Percentiles rank a stretch among this genome's conserved stretches.
phyloP scores from a whole-genome alignment of 2,888 invertebrate genomes.

The Hirudinaria manillensis region DNA sequence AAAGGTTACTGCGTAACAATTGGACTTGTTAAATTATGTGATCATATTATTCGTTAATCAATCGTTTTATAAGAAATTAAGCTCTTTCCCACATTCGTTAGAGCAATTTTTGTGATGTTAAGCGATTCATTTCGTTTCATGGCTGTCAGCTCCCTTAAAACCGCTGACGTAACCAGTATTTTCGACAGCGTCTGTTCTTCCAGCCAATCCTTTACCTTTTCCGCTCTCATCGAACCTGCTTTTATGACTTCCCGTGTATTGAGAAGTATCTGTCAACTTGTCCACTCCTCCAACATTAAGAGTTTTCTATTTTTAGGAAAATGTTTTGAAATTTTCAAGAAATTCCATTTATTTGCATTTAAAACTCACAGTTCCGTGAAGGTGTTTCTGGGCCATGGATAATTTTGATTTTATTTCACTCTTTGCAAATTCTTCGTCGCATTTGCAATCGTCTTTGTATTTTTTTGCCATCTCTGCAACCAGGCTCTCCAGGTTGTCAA shows the following conservation, averaged over 20 bases:
- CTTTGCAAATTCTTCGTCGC: conserved; percentile 26
- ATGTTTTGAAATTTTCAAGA: neutral
- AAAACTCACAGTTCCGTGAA: conserved; percentile 36
- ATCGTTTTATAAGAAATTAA: too few relatives aligned
- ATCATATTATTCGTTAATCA: too few relatives aligned
- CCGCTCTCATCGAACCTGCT: conserved; percentile 46
- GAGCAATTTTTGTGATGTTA: too few relatives aligned
- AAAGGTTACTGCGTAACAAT: too few relatives aligned
- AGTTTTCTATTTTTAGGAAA: conserved; percentile 26
- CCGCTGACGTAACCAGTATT: conserved; percentile 45
- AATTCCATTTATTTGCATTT: conserved; percentile 2
- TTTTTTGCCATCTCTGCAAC: conserved; percentile 37
- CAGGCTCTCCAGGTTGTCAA: conserved; percentile 32
- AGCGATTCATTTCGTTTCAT: too few relatives aligned
- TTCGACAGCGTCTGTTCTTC: conserved; percentile 42
- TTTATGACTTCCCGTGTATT: conserved; percentile 48
- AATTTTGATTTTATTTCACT: conserved; percentile 32
- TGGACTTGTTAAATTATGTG: too few relatives aligned
- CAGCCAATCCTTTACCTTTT: conserved; percentile 46
- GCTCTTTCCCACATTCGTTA: too few relatives aligned
- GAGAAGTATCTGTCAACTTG: conserved; percentile 44
- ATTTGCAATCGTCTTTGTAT: conserved; percentile 36
- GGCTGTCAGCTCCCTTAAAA: conserved; percentile 40
- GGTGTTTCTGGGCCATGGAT: conserved; percentile 26
- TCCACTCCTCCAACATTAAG: conserved; percentile 41